Evolutionary conservation across 2,888 invertebrate genomes (phyloP).

Genomic region (Camptogramma bilineatum): DNA sequence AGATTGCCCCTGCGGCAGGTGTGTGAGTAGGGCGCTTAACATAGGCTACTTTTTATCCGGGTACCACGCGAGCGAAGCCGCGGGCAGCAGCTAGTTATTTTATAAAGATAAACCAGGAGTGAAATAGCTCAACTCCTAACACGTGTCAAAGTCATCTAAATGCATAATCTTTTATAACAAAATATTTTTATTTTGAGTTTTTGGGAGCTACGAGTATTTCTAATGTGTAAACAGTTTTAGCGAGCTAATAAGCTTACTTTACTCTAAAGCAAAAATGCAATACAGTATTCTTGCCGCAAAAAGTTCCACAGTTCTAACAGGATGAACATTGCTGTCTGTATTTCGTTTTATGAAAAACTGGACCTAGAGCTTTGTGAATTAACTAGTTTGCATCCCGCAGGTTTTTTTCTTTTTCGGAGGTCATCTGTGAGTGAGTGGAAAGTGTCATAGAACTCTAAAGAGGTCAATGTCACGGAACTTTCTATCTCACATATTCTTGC

Average conservation of each 20-base stretch:
- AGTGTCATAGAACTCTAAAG: not conserved
- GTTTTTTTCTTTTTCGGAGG: slow-evolving; percentile 17
- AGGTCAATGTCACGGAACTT: not conserved
- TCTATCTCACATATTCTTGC: no score
- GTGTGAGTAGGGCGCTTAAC: no score
- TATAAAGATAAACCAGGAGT: no score
- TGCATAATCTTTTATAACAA: no score
- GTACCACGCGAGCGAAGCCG: no score
- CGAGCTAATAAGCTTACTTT: not conserved
- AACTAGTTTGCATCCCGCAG: slow-evolving; percentile 31
- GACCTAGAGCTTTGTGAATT: slow-evolving; percentile 28
- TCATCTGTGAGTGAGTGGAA: slow-evolving; percentile 2
- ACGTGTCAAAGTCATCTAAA: no score
- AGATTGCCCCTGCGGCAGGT: no score
- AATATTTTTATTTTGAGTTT: no score
- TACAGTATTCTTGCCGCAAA: not conserved
- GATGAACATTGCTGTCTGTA: slow-evolving; percentile 10
- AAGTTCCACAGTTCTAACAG: not conserved
- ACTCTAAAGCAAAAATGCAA: not conserved
- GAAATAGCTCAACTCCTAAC: no score
- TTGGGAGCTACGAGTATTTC: no score
- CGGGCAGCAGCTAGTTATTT: no score
- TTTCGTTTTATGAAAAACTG: slow-evolving; percentile 23
- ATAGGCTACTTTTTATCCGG: no score
- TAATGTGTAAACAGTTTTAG: not conserved